phyloP scores from a whole-genome alignment of 2,888 invertebrate genomes.

The Epistrophe grossulariae region DNA sequence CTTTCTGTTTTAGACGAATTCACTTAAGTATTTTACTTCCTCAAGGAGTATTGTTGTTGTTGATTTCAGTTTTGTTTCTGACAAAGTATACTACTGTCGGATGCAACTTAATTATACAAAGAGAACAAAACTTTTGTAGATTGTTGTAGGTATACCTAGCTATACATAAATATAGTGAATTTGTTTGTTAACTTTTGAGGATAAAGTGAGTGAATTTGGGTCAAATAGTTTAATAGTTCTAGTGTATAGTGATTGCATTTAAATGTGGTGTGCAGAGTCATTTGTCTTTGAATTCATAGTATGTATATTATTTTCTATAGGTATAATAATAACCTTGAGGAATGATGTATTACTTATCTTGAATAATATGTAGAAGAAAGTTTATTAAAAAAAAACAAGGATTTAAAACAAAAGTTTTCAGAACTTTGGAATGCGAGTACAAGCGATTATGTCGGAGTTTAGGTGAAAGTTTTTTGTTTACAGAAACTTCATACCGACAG shows the following conservation, averaged over 20 bases:
- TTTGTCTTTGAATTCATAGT: conserved; percentile 36
- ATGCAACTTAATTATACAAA: conserved; percentile 27
- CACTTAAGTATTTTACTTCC: conserved; percentile 1
- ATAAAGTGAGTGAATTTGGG: conserved; percentile 53
- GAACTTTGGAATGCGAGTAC: conserved; percentile 20
- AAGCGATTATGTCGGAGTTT: conserved; percentile 41
- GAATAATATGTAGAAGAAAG: not conserved
- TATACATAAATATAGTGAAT: conserved; percentile 31
- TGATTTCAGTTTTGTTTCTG: conserved; percentile 26
- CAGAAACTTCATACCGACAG: conserved; percentile 33
- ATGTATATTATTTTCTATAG: not conserved
- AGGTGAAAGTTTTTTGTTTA: conserved; percentile 32
- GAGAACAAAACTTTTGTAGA: not conserved
- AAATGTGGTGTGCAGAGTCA: conserved; percentile 55
- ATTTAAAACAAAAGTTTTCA: conserved; percentile 45
- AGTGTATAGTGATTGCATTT: conserved; percentile 52
- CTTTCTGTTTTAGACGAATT: conserved; percentile 16
- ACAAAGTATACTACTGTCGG: conserved; percentile 2
- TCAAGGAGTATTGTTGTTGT: conserved; percentile 5
- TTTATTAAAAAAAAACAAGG: conserved; percentile 10
- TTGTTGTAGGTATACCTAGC: not conserved
- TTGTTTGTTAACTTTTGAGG: conserved; percentile 60
- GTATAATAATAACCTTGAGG: conserved; percentile 31
- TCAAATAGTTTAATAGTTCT: conserved; percentile 60
- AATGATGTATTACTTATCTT: conserved; percentile 13